Percentiles rank a stretch among this genome's conserved stretches.
These are phyloP conservation scores for Atherinosoma microstoma DNA, from an alignment of 2,797 vertebrate species.

Conservation along the genomic window DNA sequence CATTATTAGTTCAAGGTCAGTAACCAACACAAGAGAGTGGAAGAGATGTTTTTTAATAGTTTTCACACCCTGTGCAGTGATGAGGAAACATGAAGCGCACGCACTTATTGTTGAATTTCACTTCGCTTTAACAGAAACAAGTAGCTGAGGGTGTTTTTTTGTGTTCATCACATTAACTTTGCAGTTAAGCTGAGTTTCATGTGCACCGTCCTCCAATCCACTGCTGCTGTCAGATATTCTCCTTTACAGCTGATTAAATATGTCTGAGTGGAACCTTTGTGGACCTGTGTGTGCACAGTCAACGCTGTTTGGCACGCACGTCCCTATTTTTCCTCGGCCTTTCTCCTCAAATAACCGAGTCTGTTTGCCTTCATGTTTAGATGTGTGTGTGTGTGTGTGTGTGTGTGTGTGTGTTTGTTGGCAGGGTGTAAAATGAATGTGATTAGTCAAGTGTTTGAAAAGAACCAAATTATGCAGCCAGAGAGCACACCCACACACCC, in stretches of 20 bases:
- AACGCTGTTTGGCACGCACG: constrained; percentile 17
- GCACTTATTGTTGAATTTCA: constrained; percentile 11
- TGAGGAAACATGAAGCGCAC: constrained; percentile 22
- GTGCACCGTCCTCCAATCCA: not conserved
- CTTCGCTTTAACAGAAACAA: not conserved
- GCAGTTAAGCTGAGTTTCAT: constrained; percentile 8
- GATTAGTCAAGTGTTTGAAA: constrained; percentile 45
- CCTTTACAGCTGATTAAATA: constrained; percentile 38
- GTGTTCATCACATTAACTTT: not conserved
- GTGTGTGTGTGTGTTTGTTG: constrained; percentile 2
- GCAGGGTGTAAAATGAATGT: constrained; percentile 32
- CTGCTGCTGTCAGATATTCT: constrained; percentile 1
- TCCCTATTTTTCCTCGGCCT: constrained; percentile 27
- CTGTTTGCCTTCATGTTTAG: constrained; percentile 11
- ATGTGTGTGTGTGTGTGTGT: constrained; percentile 1
- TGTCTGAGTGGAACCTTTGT: constrained; percentile 27
- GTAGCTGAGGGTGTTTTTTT: not conserved
- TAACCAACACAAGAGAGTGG: constrained; percentile 8
- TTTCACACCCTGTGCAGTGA: constrained; percentile 20
- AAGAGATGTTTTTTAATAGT: constrained; percentile 15
- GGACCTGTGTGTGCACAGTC: constrained; percentile 32
- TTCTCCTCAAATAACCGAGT: constrained; percentile 15
- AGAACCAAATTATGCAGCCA: constrained; percentile 45
- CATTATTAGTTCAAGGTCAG: constrained; percentile 69
- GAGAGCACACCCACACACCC: constrained; percentile 31